Evolutionary conservation across 2,113 vertebrate genomes (phyloP).

Genomic region (Nanorana parkeri): DNA sequence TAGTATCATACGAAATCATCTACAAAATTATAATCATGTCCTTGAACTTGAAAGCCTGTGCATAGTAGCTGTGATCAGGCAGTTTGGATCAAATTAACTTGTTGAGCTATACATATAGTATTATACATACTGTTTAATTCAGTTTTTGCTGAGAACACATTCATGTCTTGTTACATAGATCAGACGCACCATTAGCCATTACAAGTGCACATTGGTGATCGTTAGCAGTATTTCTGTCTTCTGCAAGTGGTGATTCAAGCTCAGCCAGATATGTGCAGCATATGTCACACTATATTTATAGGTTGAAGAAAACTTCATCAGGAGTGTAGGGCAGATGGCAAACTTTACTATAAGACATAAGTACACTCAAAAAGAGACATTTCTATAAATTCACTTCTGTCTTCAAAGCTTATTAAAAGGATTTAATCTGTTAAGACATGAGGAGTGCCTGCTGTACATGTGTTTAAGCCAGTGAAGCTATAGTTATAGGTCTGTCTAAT

Average conservation of each 20-base stretch:
- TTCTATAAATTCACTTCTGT: constrained; percentile 84
- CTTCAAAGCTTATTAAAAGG: constrained; percentile 85
- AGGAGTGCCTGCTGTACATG: constrained; percentile 67
- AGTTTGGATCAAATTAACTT: too few relatives aligned
- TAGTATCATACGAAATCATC: too few relatives aligned
- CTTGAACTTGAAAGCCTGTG: too few relatives aligned
- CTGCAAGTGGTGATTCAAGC: constrained; percentile 70
- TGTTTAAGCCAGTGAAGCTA: constrained; percentile 16
- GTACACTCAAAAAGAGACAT: constrained; percentile 81
- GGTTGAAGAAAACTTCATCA: constrained; percentile 80
- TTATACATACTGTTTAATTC: background rate
- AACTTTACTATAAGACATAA: constrained; percentile 78
- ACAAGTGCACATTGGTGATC: background rate
- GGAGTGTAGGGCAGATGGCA: constrained; percentile 82
- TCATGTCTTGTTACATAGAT: background rate
- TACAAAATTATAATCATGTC: too few relatives aligned
- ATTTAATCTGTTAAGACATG: constrained; percentile 77
- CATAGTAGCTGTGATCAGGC: too few relatives aligned
- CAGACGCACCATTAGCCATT: background rate
- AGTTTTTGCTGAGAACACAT: background rate
- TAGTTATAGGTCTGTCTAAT: constrained; percentile 4
- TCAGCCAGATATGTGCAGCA: constrained; percentile 77
- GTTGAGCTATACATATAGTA: too few relatives aligned
- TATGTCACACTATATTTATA: constrained; percentile 79
- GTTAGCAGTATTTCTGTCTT: constrained; percentile 2